Percentiles rank a stretch among this genome's conserved stretches.
Conservation (phyloP, 2,797 vertebrate species). For the Sebastes flavidus region DNA sequence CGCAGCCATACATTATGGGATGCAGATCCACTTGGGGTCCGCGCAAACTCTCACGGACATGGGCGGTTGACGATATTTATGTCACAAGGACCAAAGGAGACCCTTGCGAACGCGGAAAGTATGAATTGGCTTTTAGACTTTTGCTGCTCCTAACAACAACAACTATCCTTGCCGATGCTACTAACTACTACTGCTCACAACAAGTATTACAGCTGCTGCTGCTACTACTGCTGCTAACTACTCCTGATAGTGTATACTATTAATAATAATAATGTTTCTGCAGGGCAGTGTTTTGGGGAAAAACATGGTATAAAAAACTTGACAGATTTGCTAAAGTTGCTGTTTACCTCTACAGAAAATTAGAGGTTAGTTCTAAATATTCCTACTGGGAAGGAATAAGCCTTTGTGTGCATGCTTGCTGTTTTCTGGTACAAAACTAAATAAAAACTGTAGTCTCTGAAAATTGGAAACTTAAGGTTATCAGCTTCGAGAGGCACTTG, state of each 20-base stretch:
- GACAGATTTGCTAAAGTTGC: background rate
- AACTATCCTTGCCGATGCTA: background rate
- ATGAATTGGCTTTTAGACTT: background rate
- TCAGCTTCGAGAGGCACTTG: conserved; percentile 30
- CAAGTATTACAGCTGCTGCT: background rate
- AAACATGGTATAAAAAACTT: background rate
- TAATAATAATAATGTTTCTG: conserved; percentile 23
- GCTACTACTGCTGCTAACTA: background rate
- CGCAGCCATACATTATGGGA: background rate
- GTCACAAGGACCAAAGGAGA: background rate
- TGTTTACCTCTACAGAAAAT: background rate
- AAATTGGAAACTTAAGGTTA: background rate
- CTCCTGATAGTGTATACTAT: background rate
- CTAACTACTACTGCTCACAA: background rate
- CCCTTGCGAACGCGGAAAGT: background rate
- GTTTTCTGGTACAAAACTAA: background rate
- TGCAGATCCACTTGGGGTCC: background rate
- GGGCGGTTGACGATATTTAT: background rate
- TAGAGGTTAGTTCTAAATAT: background rate
- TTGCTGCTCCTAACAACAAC: background rate
- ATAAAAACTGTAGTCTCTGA: background rate
- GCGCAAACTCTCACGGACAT: background rate
- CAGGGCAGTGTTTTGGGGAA: conserved; percentile 23
- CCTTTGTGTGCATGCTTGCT: conserved; percentile 65
- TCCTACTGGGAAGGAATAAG: background rate